A percentile compares a stretch with the other conserved stretches of the same genome.
phyloP scores from a whole-genome alignment of 1,140 invertebrate species.

The Aphis craccivora region DNA sequence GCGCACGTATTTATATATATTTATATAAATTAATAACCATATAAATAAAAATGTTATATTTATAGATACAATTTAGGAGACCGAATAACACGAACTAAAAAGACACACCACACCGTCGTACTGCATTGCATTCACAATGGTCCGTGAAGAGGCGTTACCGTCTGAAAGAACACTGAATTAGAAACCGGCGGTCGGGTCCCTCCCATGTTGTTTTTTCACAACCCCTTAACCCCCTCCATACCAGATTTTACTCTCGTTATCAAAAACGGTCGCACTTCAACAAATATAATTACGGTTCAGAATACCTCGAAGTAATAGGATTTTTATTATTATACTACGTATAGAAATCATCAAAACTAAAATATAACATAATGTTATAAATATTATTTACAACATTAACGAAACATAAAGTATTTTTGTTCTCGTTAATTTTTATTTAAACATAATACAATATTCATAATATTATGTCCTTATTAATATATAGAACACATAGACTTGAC shows the following conservation, averaged over 20 bases:
- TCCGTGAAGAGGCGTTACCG: slow-evolving; percentile 55
- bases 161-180: slow-evolving; percentile 57
- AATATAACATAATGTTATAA: background rate
- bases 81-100: slow-evolving; percentile 32
- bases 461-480: no score
- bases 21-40: background rate
- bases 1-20: background rate
- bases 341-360: background rate
- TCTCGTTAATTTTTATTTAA: background rate
- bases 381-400: background rate
- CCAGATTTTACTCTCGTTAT: slow-evolving; percentile 41
- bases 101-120: background rate
- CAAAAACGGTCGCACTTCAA: background rate
- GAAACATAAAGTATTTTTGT: background rate
- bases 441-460: background rate
- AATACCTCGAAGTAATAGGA: background rate
- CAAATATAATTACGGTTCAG: slow-evolving; percentile 21
- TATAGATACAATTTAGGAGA: background rate
- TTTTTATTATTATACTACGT: background rate
- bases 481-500: background rate
- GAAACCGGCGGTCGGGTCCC: slow-evolving; percentile 49
- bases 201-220: slow-evolving; percentile 56
- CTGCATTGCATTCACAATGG: slow-evolving; percentile 25
- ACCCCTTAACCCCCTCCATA: slow-evolving; percentile 49
- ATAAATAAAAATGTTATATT: slow-evolving; percentile 4